A percentile compares a stretch with the other conserved stretches of the same genome.
Evolutionary conservation across 2,797 vertebrate genomes (phyloP).

Genomic region (Girardinus metallicus): DNA sequence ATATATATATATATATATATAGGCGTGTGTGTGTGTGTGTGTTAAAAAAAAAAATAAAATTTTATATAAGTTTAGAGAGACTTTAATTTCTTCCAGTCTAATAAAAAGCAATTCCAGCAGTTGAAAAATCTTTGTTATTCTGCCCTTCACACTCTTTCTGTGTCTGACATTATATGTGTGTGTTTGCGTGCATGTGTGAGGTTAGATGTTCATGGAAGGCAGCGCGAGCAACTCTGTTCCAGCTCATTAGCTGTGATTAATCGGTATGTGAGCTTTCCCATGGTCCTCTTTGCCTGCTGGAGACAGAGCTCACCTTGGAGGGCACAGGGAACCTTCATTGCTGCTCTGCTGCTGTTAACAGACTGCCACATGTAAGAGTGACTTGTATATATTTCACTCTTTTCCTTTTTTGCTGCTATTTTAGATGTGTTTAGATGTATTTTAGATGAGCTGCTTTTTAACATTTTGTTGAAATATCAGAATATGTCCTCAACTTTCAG

Average conservation of each 20-base stretch:
- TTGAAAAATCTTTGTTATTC: constrained; percentile 44
- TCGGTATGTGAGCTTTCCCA: constrained; percentile 81
- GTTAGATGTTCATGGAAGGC: constrained; percentile 77
- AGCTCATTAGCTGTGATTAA: constrained; percentile 89
- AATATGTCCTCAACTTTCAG: not conserved
- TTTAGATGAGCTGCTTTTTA: not conserved
- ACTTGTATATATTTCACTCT: constrained; percentile 40
- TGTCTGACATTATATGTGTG: constrained; percentile 40
- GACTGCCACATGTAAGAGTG: constrained; percentile 40
- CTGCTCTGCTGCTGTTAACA: constrained; percentile 42
- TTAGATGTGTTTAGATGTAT: constrained; percentile 30
- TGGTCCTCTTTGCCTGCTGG: constrained; percentile 81
- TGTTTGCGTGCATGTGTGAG: constrained; percentile 41
- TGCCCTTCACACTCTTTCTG: constrained; percentile 54
- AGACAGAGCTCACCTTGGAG: constrained; percentile 83
- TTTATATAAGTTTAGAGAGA: not conserved
- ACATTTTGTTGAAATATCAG: constrained; percentile 8
- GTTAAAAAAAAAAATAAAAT: not conserved
- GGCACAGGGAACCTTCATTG: constrained; percentile 54
- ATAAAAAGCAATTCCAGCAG: not conserved
- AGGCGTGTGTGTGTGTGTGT: fast-evolving
- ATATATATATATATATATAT: too few species aligned
- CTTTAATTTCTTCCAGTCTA: not conserved
- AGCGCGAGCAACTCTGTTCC: constrained; percentile 79
- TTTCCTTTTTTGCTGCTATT: constrained; percentile 23